A percentile compares a stretch with the other conserved stretches of the same genome.
phyloP scores from a whole-genome alignment of 2,888 invertebrate species.

The Agonopterix alstromeriana region DNA sequence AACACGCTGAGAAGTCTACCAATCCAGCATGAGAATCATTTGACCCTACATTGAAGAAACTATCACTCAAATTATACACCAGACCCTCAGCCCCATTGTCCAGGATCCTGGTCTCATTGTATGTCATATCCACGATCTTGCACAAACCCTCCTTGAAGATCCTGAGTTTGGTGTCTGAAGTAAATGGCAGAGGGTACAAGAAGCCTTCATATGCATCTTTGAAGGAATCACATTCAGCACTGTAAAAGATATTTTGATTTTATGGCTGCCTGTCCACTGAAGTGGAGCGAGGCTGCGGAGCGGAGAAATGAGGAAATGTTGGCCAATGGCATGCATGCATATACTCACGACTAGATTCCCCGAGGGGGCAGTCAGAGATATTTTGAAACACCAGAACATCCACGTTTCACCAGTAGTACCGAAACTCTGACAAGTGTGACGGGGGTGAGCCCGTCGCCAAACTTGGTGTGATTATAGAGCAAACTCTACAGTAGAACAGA shows the following conservation, averaged over 20 bases:
- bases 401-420: no score
- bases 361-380: no score
- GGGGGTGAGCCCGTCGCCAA: no score
- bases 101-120: constrained; percentile 21
- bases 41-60: constrained; percentile 78
- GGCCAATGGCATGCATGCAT: no score
- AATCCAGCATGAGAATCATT: constrained; percentile 83
- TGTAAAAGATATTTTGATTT: constrained; percentile 19
- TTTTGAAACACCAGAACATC: no score
- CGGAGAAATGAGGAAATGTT: no score
- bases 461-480: no score
- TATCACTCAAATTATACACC: constrained; percentile 77
- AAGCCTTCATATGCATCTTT: constrained; percentile 84
- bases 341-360: no score
- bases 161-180: constrained; percentile 65
- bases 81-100: constrained; percentile 75
- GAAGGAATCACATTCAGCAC: constrained; percentile 81
- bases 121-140: constrained; percentile 75
- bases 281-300: no score
- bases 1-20: constrained; percentile 68
- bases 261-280: no score
- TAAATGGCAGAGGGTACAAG: constrained; percentile 79
- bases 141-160: constrained; percentile 87
- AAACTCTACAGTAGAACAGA: no score
- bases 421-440: no score